phyloP scores from a whole-genome alignment of 2,113 vertebrate genomes.

The Anoplopoma fimbria region DNA sequence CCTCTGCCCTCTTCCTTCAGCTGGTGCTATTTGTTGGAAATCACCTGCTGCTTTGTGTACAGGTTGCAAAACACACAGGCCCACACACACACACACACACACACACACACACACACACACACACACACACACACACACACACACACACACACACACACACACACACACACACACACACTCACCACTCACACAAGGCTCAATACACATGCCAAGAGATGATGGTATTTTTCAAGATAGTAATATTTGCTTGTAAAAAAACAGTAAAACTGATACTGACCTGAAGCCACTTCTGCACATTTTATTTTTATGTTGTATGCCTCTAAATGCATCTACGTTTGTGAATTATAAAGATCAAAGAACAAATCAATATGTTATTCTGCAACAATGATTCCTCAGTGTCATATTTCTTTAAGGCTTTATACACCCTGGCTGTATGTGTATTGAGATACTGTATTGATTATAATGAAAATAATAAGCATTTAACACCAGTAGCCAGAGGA shows the following conservation, averaged over 20 bases:
- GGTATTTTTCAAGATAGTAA: not conserved
- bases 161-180: not conserved
- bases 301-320: fast-evolving
- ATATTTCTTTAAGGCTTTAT: not conserved
- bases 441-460: no score
- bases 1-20: conserved; percentile 55
- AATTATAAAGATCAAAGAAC: not conserved
- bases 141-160: not conserved
- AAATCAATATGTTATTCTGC: not conserved
- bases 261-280: not conserved
- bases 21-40: conserved; percentile 67
- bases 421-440: not conserved
- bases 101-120: not conserved
- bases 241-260: not conserved
- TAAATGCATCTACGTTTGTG: not conserved
- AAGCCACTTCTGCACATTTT: not conserved
- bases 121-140: not conserved
- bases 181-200: not conserved
- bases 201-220: conserved; percentile 1
- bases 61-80: conserved; percentile 26
- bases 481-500: not conserved
- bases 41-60: conserved; percentile 62
- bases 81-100: conserved; percentile 3
- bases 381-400: not conserved
- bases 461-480: not conserved